phyloP scores from a whole-genome alignment of 2,113 vertebrate genomes.

The Cryptoleucopteryx plumbea region DNA sequence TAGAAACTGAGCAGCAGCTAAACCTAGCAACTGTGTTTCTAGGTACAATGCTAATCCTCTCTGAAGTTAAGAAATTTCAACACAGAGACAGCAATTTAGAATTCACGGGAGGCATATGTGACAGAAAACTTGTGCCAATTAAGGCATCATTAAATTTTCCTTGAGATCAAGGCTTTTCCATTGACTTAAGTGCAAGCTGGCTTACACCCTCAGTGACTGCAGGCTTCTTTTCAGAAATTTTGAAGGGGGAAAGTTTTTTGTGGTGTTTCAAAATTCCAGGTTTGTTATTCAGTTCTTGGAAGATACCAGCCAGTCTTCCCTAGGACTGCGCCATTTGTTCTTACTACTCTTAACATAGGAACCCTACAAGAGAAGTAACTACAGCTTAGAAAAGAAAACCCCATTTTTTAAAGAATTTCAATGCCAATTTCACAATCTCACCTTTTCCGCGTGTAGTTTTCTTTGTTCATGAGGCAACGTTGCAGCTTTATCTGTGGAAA shows the following conservation, averaged over 20 bases:
- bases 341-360: neutral
- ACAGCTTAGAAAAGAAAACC: neutral
- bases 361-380: neutral
- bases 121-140: neutral
- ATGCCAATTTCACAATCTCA: slow-evolving; percentile 32
- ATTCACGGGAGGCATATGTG: neutral
- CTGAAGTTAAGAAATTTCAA: neutral
- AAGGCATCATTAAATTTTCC: too few relatives aligned
- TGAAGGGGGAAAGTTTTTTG: neutral
- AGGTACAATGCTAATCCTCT: neutral
- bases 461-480: slow-evolving; percentile 93
- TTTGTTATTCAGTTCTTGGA: neutral
- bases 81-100: neutral
- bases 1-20: neutral
- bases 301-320: neutral
- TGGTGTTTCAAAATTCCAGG: neutral
- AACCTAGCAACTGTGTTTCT: neutral
- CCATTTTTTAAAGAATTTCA: neutral
- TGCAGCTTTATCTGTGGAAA: slow-evolving; percentile 88
- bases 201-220: neutral
- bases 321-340: neutral
- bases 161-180: neutral
- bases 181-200: neutral
- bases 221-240: neutral
- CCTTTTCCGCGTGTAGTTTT: slow-evolving; percentile 96